Base-by-base conservation (phyloP, 2,888 invertebrate genomes). In the Amphiduros pacificus region DNA sequence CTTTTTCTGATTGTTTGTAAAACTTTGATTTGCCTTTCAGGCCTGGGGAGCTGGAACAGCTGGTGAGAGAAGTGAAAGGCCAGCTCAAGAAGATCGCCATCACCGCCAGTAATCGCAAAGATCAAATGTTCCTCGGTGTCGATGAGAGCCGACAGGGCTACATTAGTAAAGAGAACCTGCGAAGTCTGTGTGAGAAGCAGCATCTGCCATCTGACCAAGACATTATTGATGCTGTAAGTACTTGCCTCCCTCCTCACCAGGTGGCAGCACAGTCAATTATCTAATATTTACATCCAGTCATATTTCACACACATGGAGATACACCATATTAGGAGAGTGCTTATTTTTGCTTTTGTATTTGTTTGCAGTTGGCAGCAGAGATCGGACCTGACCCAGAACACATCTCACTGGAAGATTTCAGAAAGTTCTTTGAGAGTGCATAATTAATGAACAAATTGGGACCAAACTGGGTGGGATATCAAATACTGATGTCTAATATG, bases 11-110 rank as follows among this genome's bases (percentile, higher is more conserved):
- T 36, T 9, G 11, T 36, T 48, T 48, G n/a, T 48, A 17, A 9
- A 48, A 6, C 6, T 48, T 20, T 48, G 6, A 9, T 48, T 48
- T 17, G n/a, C 29, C 36, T 53, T 60, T 22, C 68, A 77, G 76
- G 36, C 68, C 70, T 29, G 81, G 78, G 24, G 81, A 81, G 60
- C 69, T 80, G 11, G 68, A 74, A 6, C 63, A 64, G 26, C 66
- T 82, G 53, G 80, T 79, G 26, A 56, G 58, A 26, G 82, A 82
- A 64, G 76, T 82, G 1, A 71, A 76, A 62, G 75, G 77, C 55
- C 82, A 82, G 68, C 71, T 82, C 63, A 81, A 82, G 73, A 79
- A 78, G 70, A 75, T 81, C 40, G 79, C 79, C 48, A 79, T 82
- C 65, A 82, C 82, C 17, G 78, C 79, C 67, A 79, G 74, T 61